Conservation (phyloP, 2,888 invertebrate species). For the Cheilosia urbana region DNA sequence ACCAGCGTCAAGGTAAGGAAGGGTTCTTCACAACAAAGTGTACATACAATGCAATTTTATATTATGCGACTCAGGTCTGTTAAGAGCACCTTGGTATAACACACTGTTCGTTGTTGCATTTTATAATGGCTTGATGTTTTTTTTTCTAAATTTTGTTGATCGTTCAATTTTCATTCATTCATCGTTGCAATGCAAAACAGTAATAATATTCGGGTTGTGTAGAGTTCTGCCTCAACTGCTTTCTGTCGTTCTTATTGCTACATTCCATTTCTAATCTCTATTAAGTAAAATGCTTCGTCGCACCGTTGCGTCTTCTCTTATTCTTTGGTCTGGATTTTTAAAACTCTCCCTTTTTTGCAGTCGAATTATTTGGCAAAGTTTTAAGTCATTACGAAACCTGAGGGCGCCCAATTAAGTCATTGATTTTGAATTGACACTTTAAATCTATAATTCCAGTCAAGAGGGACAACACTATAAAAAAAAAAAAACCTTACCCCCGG, state of each 20-base stretch:
- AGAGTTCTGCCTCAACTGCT: not conserved
- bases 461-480: no score
- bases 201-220: slow-evolving; percentile 7
- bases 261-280: not conserved
- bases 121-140: slow-evolving; percentile 43
- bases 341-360: no score
- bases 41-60: not conserved
- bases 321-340: no score
- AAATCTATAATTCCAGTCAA: no score
- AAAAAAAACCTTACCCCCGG: no score
- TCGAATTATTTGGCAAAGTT: no score
- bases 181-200: slow-evolving; percentile 29
- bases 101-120: slow-evolving; percentile 51
- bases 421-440: no score
- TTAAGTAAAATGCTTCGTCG: not conserved
- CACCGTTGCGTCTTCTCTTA: no score
- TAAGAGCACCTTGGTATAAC: slow-evolving; percentile 56
- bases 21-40: not conserved
- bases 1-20: slow-evolving; percentile 82
- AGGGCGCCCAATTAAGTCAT: no score
- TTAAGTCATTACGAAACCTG: no score
- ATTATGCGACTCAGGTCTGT: slow-evolving; percentile 22
- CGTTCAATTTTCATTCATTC: slow-evolving; percentile 49
- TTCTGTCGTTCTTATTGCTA: not conserved
- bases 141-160: slow-evolving; percentile 9